Evolutionary conservation across 2,113 vertebrate species (phyloP).

Genomic region (Calidris pugnax): DNA sequence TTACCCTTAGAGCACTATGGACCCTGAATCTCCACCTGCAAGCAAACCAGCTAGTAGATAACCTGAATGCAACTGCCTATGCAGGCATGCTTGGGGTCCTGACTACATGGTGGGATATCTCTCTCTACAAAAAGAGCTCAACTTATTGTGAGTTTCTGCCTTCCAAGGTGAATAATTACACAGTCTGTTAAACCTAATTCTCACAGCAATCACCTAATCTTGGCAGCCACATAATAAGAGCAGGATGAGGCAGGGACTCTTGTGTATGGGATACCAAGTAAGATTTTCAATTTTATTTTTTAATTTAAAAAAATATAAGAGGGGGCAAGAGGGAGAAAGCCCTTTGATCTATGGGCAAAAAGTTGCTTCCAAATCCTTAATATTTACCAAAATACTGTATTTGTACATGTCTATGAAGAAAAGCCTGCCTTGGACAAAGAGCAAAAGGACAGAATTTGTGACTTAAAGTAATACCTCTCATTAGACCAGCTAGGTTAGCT

Average conservation of each 20-base stretch:
- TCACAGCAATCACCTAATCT: not conserved
- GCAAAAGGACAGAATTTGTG: not conserved
- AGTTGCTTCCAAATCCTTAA: not conserved
- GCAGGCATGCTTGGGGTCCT: not conserved
- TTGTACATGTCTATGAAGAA: not conserved
- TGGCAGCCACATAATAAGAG: not conserved
- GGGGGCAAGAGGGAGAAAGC: rapidly evolving
- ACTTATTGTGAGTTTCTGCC: not conserved
- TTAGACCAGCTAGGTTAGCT: not conserved
- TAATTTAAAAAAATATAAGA: not conserved
- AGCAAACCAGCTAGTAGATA: not conserved
- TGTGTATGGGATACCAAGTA: not conserved
- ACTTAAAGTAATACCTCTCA: not conserved
- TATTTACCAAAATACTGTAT: not conserved
- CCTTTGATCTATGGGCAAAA: not conserved
- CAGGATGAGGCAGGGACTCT: not conserved
- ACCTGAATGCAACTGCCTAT: no score
- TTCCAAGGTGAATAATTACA: not conserved
- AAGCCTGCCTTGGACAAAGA: not conserved
- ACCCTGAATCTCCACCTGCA: not conserved
- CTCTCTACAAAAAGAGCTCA: not conserved
- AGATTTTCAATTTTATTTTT: not conserved
- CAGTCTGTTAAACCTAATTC: not conserved
- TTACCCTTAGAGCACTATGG: not conserved
- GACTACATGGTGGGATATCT: not conserved